phyloP scores from a whole-genome alignment of 1,140 invertebrate species.

The Vanessa atalanta region DNA sequence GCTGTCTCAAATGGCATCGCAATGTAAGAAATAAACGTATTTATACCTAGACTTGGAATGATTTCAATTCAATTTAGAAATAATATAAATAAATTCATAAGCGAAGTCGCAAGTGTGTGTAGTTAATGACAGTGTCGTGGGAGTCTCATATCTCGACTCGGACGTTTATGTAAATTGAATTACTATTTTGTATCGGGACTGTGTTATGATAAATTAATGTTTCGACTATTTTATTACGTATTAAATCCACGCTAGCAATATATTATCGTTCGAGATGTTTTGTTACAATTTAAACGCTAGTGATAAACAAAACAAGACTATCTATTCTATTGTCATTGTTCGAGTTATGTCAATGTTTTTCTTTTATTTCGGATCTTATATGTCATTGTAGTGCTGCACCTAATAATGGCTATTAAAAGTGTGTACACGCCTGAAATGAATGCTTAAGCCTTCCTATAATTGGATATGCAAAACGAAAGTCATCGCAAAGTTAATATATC shows the following conservation, averaged over 20 bases:
- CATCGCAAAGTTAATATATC: too few relatives aligned
- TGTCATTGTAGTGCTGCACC: too few relatives aligned
- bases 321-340: too few relatives aligned
- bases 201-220: conserved; percentile 13
- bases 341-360: too few relatives aligned
- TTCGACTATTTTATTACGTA: background rate
- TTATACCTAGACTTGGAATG: background rate
- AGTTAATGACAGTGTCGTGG: background rate
- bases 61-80: background rate
- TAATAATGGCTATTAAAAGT: too few relatives aligned
- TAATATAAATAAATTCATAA: background rate
- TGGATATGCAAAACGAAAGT: too few relatives aligned
- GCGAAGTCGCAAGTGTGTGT: background rate
- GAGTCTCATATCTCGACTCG: conserved; percentile 5
- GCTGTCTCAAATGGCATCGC: background rate
- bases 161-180: conserved; percentile 31
- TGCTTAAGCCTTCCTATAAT: too few relatives aligned
- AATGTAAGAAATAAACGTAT: background rate
- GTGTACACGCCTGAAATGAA: too few relatives aligned
- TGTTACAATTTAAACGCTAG: background rate
- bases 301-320: too few relatives aligned
- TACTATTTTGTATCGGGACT: conserved; percentile 15
- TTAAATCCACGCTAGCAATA: background rate
- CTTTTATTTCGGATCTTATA: too few relatives aligned
- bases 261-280: background rate